Evolutionary conservation across 2,797 vertebrate genomes (phyloP), one percentile per base, ranked within the genome.

Genomic region (Acrossocheilus wenchowensis): DNA sequence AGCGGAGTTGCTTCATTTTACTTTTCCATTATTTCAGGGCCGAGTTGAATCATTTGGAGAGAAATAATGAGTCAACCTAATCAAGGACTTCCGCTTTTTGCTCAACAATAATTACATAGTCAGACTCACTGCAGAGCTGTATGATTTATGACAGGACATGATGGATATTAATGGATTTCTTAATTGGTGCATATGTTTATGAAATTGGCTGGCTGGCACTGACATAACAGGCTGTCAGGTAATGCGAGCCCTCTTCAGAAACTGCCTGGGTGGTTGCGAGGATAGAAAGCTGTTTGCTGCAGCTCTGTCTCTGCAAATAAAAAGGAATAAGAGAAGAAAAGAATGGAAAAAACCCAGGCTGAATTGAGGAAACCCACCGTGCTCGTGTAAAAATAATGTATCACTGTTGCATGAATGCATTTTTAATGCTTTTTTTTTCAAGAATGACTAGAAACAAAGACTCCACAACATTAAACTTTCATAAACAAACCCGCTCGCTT

Each of bases 101-200:
- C 93, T 94, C 92, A 91, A 92, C 92, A 94, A 94, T 95, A 95
- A 95, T 95, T 95, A 93, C 89, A 90, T 91, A 94, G 92, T 93
- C 92, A 87, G 92, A 93, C 90, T 89, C 86, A 85, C 93, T 92
- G 91, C 88, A 92, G 90, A 89, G 92, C 90, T 92, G 92, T 93
- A 93, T 94, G 94, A 95, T 95, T 95, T 93, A 95, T 95, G 93
- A 93, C 93, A 93, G 92, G 93, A 93, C 92, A 93, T 95, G 94
- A 95, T 94, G 91, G 94, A 94, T 94, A 95, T 95, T 95, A 95
- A 95, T 95, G 94, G 94, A 90, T 94, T 95, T 94, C 93, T 92
- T 95, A 95, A 95, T 95, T 94, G 93, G 88, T 93, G 93, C 92
- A 94, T 94, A 92, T 95, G 92, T 94, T 95, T 94, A 94, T 94